These are phyloP conservation scores for Leptopilina boulardi DNA, from an alignment of 1,140 invertebrate species.

Conservation along the genomic window DNA sequence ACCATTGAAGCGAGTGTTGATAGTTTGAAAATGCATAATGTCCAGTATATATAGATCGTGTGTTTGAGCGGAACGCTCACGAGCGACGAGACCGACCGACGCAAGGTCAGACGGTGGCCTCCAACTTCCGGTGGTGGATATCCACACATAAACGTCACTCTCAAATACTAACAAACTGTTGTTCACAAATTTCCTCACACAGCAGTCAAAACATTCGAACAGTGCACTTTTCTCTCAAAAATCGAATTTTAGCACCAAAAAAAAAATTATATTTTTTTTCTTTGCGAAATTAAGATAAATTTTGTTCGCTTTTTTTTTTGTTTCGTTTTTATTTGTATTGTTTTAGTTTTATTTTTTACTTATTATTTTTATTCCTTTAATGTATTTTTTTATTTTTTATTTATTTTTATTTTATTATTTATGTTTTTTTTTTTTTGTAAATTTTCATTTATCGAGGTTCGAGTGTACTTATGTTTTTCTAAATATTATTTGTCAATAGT, in stretches of 20 bases:
- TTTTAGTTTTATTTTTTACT: no score
- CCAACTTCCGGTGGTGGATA: constrained; percentile 73
- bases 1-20: constrained; percentile 1
- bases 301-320: no score
- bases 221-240: not conserved
- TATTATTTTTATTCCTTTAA: no score
- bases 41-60: constrained; percentile 53
- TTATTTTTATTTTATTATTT: no score
- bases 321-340: no score
- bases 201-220: constrained; percentile 6
- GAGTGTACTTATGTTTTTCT: no score
- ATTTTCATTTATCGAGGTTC: no score
- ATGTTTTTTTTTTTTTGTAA: no score
- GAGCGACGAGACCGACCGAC: constrained; percentile 62
- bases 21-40: not conserved
- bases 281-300: no score
- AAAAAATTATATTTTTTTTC: no score
- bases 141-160: constrained; percentile 50
- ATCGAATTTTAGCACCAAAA: not conserved
- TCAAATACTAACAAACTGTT: not conserved
- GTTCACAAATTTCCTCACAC: constrained; percentile 47
- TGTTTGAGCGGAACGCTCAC: constrained; percentile 57
- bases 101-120: constrained; percentile 75
- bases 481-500: no score
- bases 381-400: no score